Conservation (phyloP, 2,113 vertebrate genomes). For the Dicerorhinus sumatrensis region DNA sequence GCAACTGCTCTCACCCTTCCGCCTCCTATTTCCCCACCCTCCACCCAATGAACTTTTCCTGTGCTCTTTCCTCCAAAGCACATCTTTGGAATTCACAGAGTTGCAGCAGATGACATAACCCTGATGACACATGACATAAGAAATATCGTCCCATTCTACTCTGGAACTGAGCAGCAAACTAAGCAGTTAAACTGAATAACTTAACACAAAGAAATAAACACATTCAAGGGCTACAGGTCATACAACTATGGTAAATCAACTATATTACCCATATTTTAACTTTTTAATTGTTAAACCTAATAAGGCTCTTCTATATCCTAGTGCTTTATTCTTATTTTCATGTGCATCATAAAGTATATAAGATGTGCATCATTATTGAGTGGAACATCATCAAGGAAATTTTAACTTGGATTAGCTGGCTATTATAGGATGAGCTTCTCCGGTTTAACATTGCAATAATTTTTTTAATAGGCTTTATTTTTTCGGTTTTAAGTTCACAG, state of each 20-base stretch:
- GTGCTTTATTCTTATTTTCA: background rate
- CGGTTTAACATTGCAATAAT: background rate
- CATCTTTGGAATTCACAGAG: slow-evolving; percentile 31
- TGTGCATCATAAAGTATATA: background rate
- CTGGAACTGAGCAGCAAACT: background rate
- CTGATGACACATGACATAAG: background rate
- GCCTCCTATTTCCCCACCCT: background rate
- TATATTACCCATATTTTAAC: background rate
- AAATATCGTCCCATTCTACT: background rate
- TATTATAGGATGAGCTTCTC: background rate
- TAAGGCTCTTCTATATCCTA: background rate
- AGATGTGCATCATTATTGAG: background rate
- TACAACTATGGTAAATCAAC: background rate
- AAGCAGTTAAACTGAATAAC: background rate
- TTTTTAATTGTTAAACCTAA: slow-evolving; percentile 10
- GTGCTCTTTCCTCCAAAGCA: background rate
- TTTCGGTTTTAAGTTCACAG: background rate
- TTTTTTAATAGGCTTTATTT: background rate
- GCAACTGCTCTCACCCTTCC: background rate
- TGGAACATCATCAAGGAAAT: background rate
- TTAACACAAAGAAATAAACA: background rate
- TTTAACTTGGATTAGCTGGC: background rate
- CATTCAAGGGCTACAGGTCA: background rate
- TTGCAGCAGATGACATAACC: background rate
- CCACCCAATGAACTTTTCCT: background rate